phyloP scores from a whole-genome alignment of 2,797 vertebrate species.

The Miichthys miiuy region DNA sequence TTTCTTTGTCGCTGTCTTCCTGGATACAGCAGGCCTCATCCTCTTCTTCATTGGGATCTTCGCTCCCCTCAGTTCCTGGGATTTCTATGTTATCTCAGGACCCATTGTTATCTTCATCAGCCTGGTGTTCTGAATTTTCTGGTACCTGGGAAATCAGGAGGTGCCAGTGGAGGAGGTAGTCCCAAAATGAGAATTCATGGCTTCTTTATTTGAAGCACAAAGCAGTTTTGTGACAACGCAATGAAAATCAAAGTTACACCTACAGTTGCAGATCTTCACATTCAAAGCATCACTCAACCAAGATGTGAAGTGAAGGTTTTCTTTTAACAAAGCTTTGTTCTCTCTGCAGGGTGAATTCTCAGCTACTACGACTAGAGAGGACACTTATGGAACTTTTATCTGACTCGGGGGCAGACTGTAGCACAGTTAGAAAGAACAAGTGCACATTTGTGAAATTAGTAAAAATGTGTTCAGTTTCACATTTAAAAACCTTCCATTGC shows the following conservation, averaged over 20 bases:
- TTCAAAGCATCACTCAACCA: background rate
- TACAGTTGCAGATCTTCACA: constrained; percentile 14
- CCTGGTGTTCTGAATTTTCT: constrained; percentile 87
- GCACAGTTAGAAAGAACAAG: too few species aligned
- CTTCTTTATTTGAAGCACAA: constrained; percentile 8
- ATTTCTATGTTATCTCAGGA: constrained; percentile 86
- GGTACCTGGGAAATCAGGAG: constrained; percentile 88
- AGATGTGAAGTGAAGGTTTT: background rate
- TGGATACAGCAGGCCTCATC: constrained; percentile 80
- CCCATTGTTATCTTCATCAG: constrained; percentile 85
- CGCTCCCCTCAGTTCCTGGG: constrained; percentile 81
- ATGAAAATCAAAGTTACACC: background rate
- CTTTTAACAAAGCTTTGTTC: background rate
- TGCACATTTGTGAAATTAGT: background rate
- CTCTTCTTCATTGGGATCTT: constrained; percentile 85
- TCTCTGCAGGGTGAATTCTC: background rate
- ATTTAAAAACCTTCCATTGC: background rate
- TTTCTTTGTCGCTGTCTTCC: constrained; percentile 76
- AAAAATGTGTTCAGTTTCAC: background rate
- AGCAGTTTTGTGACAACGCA: background rate
- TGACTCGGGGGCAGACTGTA: background rate
- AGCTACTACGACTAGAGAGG: background rate
- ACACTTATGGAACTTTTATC: background rate
- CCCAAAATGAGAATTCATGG: constrained; percentile 16
- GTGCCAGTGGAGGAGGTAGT: constrained; percentile 68